phyloP scores from a whole-genome alignment of 2,888 invertebrate species.

The Tiphia femorata region DNA sequence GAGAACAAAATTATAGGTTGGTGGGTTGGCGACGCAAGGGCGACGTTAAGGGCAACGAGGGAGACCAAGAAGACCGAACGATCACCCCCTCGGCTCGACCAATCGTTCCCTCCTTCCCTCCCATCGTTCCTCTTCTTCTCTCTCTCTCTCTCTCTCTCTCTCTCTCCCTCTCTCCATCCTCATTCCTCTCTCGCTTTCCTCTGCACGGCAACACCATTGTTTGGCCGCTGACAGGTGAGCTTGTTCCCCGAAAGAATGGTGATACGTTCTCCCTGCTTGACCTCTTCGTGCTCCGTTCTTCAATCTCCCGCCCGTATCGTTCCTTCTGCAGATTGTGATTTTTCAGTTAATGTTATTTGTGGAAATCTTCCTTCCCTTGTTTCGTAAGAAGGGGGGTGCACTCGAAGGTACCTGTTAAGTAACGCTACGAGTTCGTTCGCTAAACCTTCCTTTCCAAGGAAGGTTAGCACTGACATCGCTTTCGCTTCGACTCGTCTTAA shows the following conservation, averaged over 20 bases:
- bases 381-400: too few relatives aligned
- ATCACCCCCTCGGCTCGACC: conserved; percentile 12
- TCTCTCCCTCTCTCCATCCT: not conserved
- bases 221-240: conserved; percentile 54
- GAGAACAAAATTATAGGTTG: conserved; percentile 53
- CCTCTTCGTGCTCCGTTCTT: not conserved
- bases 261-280: conserved; percentile 16
- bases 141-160: not conserved
- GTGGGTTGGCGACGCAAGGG: conserved; percentile 15
- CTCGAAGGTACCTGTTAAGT: conserved; percentile 13
- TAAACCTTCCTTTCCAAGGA: conserved; percentile 39
- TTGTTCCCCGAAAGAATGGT: conserved; percentile 48
- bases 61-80: too few relatives aligned
- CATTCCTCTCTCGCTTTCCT: conserved; percentile 9
- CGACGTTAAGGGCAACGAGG: conserved; percentile 20
- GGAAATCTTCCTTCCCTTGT: conserved; percentile 46
- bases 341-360: conserved; percentile 41
- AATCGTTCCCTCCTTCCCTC: not conserved
- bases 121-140: not conserved
- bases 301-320: conserved; percentile 11
- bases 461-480: conserved; percentile 41
- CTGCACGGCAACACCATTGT: too few relatives aligned
- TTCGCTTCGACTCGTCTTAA: conserved; percentile 22
- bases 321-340: conserved; percentile 18
- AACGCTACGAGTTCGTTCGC: conserved; percentile 20